phyloP scores from a whole-genome alignment of 2,113 vertebrate species.

The Halcyon senegalensis region DNA sequence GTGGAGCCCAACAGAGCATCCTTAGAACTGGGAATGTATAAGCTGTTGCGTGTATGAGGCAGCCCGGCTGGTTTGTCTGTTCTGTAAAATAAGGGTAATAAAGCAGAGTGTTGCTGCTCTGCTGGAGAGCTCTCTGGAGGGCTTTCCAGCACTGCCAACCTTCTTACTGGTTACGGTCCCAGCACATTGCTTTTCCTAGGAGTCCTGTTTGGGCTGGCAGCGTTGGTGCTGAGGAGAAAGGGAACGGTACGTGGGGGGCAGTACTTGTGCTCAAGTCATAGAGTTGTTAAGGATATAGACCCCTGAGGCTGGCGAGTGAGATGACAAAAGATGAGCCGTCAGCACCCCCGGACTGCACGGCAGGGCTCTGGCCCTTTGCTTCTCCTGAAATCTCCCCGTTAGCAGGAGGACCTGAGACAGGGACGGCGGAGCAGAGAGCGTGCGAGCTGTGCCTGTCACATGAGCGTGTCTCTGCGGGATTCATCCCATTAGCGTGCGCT shows the following conservation, averaged over 20 bases:
- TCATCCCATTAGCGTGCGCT: rapidly evolving
- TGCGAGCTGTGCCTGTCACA: not conserved
- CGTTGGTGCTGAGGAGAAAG: not conserved
- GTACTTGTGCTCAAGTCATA: rapidly evolving
- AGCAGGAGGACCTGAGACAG: rapidly evolving
- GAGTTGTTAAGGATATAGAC: not conserved
- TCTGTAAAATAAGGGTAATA: not conserved
- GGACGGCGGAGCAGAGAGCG: not conserved
- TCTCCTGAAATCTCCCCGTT: not conserved
- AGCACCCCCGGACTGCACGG: rapidly evolving
- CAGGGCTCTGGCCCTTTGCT: not conserved
- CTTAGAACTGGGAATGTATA: not conserved
- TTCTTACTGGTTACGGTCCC: not conserved
- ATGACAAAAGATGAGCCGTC: not conserved
- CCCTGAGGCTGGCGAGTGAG: not conserved
- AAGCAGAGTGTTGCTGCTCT: rapidly evolving
- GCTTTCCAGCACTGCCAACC: not conserved
- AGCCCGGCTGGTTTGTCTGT: not conserved
- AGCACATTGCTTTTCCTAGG: rapidly evolving
- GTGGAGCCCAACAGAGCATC: not conserved
- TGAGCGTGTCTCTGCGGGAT: not conserved
- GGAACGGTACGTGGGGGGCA: rapidly evolving
- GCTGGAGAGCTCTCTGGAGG: rapidly evolving
- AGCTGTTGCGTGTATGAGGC: rapidly evolving
- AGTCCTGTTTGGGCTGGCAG: not conserved